phyloP scores from a whole-genome alignment of 2,797 vertebrate species.

The Chromis chromis region DNA sequence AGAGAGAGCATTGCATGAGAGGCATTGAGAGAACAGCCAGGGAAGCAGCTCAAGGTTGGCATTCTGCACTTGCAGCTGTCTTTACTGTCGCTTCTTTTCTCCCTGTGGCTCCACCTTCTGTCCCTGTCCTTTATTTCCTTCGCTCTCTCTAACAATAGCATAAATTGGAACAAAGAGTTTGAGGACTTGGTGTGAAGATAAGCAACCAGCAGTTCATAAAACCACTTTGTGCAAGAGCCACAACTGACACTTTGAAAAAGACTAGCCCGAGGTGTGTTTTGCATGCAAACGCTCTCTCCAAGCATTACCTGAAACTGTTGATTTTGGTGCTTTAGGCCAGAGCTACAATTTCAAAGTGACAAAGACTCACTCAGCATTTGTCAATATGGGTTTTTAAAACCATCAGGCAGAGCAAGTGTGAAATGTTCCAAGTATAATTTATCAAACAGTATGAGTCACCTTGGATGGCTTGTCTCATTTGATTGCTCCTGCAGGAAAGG shows the following conservation, averaged over 20 bases:
- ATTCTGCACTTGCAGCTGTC: slow-evolving; percentile 50
- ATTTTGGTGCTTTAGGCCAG: slow-evolving; percentile 35
- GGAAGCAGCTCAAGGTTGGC: slow-evolving; percentile 64
- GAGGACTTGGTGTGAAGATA: slow-evolving; percentile 31
- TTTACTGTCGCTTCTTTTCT: slow-evolving; percentile 48
- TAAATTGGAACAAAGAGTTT: slow-evolving; percentile 22
- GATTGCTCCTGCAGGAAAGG: slow-evolving; percentile 61
- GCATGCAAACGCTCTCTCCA: slow-evolving; percentile 24
- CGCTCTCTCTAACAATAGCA: slow-evolving; percentile 29
- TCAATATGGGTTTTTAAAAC: slow-evolving; percentile 55
- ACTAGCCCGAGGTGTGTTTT: slow-evolving; percentile 6
- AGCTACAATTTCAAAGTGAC: slow-evolving; percentile 48
- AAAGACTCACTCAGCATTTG: slow-evolving; percentile 52
- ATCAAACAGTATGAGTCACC: slow-evolving; percentile 71
- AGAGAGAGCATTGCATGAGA: slow-evolving; percentile 32
- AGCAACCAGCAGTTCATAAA: slow-evolving; percentile 42
- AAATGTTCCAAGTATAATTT: slow-evolving; percentile 64
- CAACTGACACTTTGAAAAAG: slow-evolving; percentile 30
- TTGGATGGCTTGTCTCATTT: slow-evolving; percentile 53
- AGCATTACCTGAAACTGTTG: slow-evolving; percentile 26
- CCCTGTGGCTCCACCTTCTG: slow-evolving; percentile 39
- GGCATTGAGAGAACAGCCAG: slow-evolving; percentile 30
- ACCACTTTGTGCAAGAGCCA: slow-evolving; percentile 21
- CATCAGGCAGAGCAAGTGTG: slow-evolving; percentile 54
- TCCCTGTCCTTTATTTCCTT: slow-evolving; percentile 7